phyloP scores from a whole-genome alignment of 2,113 vertebrate genomes.

The Casuarius casuarius region DNA sequence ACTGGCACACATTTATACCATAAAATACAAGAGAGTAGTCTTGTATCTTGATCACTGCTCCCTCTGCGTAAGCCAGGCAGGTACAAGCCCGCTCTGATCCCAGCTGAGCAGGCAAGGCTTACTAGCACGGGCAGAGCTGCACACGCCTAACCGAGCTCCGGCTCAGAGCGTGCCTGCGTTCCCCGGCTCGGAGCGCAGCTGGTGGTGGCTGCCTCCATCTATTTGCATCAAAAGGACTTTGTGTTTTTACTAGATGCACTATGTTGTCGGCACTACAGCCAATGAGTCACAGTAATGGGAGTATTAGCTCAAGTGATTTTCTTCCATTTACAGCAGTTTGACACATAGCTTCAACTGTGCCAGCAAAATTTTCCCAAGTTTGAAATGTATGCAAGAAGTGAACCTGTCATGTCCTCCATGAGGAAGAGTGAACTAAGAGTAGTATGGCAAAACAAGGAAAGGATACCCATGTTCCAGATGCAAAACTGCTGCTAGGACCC shows the following conservation, averaged over 20 bases:
- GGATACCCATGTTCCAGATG: neutral
- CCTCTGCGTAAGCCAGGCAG: neutral
- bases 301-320: neutral
- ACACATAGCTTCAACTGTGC: neutral
- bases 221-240: neutral
- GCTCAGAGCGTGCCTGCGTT: neutral
- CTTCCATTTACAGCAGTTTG: neutral
- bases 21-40: too few relatives aligned
- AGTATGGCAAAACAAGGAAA: neutral
- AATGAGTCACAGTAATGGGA: neutral
- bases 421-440: neutral
- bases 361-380: neutral
- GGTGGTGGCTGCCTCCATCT: neutral
- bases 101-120: rapidly evolving
- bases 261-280: neutral
- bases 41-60: too few relatives aligned
- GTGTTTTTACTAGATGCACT: neutral
- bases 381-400: neutral
- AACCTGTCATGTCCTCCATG: neutral
- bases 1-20: neutral
- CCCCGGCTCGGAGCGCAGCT: neutral
- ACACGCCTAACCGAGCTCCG: too few relatives aligned
- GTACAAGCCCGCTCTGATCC: neutral
- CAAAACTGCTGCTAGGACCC: neutral
- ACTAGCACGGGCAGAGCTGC: neutral